Evolutionary conservation across 2,797 vertebrate genomes (phyloP), one percentile per base, ranked within the genome.

Genomic region (Poliocrania exsul): DNA sequence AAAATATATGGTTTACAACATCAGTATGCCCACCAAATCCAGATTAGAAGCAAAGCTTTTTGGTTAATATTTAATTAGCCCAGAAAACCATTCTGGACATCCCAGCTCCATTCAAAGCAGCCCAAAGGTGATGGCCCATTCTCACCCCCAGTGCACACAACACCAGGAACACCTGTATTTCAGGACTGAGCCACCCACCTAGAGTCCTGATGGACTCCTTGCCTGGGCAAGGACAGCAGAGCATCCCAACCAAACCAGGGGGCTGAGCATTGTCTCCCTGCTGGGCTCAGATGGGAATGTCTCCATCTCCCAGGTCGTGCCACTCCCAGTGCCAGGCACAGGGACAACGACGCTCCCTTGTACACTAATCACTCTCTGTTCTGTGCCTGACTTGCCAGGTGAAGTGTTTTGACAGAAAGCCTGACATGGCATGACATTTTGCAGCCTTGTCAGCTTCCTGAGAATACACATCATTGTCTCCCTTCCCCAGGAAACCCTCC

Each of bases 1-100:
- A 42, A 42, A 42, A 42, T 53, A 42, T 35, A 16, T 38, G 26
- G 79, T 95, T 93, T 81, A 92, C 71, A 94, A 88, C 28, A 42
- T 96, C 81, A 93, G 65, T 56, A 92, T 93, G 92, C 86, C 62
- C 72, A 93, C 70, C 93, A 96, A 97, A 96, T 93, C 75, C 90
- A 97, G 44, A 79, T 60, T 49, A 79, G 58, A 90, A 83, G 26
- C 21, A 71, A 90, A 78, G 80, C 9, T 75, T 58, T 74, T 69
- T 57, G 38, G 23, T 78, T 47, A 60, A 60, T 50, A 65, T 17
- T 78, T 74, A 61, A 53, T 47, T 67, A 53, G 15, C 35, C 50
- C 50, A 69, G 50, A 77, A 79, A 75, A 3, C 2, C 26, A 21
- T 13, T 17, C 6, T 37, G 16, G 29, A 51, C 16, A 37, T 24